phyloP scores from a whole-genome alignment of 2,113 vertebrate species.

The Eurypyga helias region DNA sequence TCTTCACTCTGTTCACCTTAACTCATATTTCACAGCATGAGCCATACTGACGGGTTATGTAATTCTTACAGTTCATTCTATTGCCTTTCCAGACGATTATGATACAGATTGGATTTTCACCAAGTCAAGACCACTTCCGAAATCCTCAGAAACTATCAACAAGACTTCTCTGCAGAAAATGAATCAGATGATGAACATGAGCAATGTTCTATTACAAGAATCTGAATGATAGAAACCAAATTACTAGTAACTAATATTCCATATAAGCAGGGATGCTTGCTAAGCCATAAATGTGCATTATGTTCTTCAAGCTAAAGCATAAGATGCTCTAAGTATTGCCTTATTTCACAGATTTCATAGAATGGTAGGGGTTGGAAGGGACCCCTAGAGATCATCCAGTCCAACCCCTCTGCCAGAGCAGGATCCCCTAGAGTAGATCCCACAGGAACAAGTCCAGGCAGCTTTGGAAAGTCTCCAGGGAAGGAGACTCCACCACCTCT shows the following conservation, averaged over 20 bases:
- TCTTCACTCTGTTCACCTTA: not conserved
- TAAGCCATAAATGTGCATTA: not conserved
- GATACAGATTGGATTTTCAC: not conserved
- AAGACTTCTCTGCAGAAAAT: not conserved
- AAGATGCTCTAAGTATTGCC: not conserved
- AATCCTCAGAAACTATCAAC: not conserved
- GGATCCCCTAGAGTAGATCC: no score
- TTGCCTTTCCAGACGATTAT: conserved; percentile 1
- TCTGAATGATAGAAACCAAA: not conserved
- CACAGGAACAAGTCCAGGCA: no score
- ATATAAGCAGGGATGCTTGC: not conserved
- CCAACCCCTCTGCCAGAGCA: no score
- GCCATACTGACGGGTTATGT: not conserved
- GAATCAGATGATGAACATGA: not conserved
- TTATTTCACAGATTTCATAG: not conserved
- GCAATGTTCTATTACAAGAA: not conserved
- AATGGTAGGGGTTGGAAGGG: no score
- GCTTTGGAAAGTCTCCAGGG: no score
- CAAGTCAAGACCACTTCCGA: not conserved
- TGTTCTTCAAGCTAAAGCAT: not conserved
- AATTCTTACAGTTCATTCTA: not conserved
- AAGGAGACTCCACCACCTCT: no score
- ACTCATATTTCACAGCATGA: not conserved
- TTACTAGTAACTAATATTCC: not conserved
- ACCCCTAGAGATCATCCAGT: no score